A percentile compares a stretch with the other conserved stretches of the same genome.
These are phyloP conservation scores for Luperina testacea DNA, from an alignment of 2,888 invertebrate genomes.

Conservation along the genomic window DNA sequence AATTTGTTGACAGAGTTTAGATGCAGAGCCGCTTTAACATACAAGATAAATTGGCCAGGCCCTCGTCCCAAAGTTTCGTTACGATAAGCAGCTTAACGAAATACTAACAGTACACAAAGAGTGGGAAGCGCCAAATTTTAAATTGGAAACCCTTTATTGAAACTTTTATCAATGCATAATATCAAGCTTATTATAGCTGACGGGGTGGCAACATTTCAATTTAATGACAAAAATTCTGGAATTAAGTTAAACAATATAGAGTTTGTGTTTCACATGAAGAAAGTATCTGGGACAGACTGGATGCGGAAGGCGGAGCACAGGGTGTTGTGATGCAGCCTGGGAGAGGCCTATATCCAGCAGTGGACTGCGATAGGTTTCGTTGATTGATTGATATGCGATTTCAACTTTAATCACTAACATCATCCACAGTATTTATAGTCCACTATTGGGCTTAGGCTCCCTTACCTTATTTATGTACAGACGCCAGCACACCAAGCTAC, in stretches of 20 bases:
- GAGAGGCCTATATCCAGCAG: neutral
- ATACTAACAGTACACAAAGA: slow-evolving; percentile 15
- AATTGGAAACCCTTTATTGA: slow-evolving; percentile 41
- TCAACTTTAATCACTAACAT: neutral
- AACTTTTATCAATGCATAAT: slow-evolving; percentile 47
- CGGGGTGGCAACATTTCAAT: neutral
- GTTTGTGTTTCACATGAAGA: neutral
- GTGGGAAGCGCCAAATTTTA: neutral
- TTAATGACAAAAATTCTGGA: slow-evolving; percentile 7
- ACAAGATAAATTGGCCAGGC: slow-evolving; percentile 15
- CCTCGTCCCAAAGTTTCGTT: slow-evolving; percentile 8
- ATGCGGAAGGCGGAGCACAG: neutral
- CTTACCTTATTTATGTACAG: neutral
- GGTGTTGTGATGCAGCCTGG: neutral
- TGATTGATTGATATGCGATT: neutral
- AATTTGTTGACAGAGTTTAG: neutral
- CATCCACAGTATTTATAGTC: neutral
- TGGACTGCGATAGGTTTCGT: too few species aligned
- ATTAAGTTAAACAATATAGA: neutral
- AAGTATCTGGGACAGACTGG: neutral
- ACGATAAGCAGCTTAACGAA: slow-evolving; percentile 27
- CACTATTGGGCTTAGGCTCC: neutral
- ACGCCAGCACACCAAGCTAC: too few species aligned
- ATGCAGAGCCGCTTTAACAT: neutral
- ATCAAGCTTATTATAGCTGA: slow-evolving; percentile 22